Percentiles rank a stretch among this genome's conserved stretches.
Evolutionary conservation across 2,113 vertebrate species (phyloP).

Genomic region (Laticauda laticaudata): DNA sequence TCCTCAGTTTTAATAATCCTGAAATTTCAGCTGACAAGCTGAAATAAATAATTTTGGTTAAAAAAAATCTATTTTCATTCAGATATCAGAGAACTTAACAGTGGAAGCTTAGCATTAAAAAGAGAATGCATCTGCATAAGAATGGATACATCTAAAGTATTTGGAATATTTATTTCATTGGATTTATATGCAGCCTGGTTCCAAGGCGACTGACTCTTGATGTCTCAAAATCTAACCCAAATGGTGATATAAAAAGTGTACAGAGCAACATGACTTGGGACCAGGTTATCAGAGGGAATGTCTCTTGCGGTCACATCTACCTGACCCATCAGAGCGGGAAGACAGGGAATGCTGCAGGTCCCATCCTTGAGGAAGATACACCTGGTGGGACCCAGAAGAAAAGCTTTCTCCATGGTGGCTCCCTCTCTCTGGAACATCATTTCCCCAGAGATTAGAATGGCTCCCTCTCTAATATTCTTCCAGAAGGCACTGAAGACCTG

Average conservation of each 20-base stretch:
- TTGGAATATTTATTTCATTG: neutral
- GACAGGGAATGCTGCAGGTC: too few species aligned
- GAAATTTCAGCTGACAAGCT: neutral
- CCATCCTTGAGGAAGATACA: too few species aligned
- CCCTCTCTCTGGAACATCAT: too few species aligned
- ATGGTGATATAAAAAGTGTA: neutral
- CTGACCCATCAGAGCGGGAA: too few species aligned
- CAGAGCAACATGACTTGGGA: neutral
- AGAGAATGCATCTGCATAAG: neutral
- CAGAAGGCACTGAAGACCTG: too few species aligned
- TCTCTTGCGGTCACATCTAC: too few species aligned
- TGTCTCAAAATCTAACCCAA: neutral
- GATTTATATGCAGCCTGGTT: neutral
- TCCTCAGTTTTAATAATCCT: neutral
- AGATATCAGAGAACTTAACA: neutral
- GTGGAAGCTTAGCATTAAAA: constrained; percentile 4
- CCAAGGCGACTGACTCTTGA: neutral
- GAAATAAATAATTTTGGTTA: neutral
- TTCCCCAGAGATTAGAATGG: too few species aligned
- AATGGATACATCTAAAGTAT: neutral
- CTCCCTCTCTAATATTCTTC: too few species aligned
- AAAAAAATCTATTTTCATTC: neutral
- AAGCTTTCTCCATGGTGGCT: too few species aligned
- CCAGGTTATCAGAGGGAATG: too few species aligned
- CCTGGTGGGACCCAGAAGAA: too few species aligned